Conservation (phyloP, 2,113 vertebrate species). For the Himantopus leucocephalus region DNA sequence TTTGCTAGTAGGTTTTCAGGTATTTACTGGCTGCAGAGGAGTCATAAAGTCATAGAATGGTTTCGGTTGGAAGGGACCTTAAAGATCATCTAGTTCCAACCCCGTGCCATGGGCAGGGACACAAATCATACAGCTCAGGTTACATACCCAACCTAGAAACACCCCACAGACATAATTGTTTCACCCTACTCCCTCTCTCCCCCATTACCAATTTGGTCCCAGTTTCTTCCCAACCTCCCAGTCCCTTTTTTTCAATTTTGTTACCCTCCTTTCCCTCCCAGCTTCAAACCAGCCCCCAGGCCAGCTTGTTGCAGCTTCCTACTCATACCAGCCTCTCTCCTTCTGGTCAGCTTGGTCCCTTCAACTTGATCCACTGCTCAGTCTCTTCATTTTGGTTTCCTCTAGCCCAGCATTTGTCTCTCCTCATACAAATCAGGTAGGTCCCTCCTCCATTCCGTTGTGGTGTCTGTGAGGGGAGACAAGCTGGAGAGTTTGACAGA, state of each 20-base stretch:
- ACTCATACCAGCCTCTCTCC: neutral
- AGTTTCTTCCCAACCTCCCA: neutral
- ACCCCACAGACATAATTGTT: neutral
- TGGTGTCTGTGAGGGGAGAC: rapidly evolving
- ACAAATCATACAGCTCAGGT: neutral
- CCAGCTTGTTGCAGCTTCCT: neutral
- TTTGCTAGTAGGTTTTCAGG: neutral
- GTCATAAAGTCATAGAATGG: neutral
- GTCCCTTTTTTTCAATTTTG: neutral
- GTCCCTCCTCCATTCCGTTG: neutral
- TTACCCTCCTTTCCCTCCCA: neutral
- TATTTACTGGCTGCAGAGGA: neutral
- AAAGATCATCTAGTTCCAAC: too few species aligned
- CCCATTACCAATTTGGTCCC: neutral
- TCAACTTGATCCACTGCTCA: neutral
- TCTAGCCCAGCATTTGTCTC: neutral
- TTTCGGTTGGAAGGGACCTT: too few species aligned
- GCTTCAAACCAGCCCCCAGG: neutral
- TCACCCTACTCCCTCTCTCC: neutral
- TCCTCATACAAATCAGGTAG: neutral
- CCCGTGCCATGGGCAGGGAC: too few species aligned
- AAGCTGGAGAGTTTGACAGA: neutral
- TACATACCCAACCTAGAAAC: neutral
- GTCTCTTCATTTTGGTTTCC: neutral
- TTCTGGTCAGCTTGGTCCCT: neutral